These are phyloP conservation scores for Porites evermanni DNA, from an alignment of 92 coral and sea anemone genomes.

Conservation along the genomic window DNA sequence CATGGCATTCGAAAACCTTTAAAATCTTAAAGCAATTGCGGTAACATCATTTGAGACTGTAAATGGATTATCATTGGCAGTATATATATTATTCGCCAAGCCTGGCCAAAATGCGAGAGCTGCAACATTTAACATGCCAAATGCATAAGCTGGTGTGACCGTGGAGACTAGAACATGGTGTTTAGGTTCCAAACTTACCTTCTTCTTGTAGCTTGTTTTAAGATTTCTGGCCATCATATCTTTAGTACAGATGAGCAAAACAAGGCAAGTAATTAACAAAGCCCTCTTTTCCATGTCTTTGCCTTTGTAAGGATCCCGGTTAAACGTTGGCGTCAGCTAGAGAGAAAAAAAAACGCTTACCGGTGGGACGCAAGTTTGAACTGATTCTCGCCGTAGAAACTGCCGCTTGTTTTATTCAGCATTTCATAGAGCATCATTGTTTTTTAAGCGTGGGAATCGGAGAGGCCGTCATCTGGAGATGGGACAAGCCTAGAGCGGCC, in stretches of 20 bases:
- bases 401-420: background rate
- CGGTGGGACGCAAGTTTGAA: background rate
- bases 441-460: constrained; percentile 1
- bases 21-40: too few relatives aligned
- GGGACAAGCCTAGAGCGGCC: background rate
- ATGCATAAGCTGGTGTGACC: too few relatives aligned
- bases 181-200: constrained; percentile 15
- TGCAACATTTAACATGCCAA: too few relatives aligned
- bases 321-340: background rate
- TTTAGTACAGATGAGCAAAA: constrained; percentile 9
- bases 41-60: too few relatives aligned
- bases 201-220: background rate
- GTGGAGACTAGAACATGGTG: too few relatives aligned
- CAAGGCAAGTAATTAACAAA: background rate
- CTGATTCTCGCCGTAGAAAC: background rate
- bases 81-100: too few relatives aligned
- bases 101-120: too few relatives aligned
- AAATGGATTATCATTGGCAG: too few relatives aligned
- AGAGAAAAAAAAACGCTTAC: background rate
- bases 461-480: background rate
- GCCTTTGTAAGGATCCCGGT: background rate
- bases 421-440: background rate
- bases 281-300: constrained; percentile 19
- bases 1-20: too few relatives aligned
- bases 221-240: constrained; percentile 21